A percentile compares a stretch with the other conserved stretches of the same genome.
Evolutionary conservation across 2,888 invertebrate genomes (phyloP).

Genomic region (Pseudanteris insignis): DNA sequence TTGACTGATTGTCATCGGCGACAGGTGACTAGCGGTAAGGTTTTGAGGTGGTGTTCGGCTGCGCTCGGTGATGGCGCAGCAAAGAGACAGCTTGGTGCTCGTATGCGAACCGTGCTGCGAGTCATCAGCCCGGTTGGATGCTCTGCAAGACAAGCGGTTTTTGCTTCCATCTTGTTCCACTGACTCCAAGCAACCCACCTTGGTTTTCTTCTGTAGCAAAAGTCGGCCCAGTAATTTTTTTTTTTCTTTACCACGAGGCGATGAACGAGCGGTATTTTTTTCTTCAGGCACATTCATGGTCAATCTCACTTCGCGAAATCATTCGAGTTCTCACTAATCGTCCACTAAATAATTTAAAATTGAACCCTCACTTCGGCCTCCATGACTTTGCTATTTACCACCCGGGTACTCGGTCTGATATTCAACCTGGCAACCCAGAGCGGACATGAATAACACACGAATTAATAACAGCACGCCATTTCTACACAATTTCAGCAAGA

Average conservation of each 20-base stretch:
- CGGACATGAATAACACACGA: too few species aligned
- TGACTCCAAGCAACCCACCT: constrained; percentile 62
- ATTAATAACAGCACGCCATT: too few species aligned
- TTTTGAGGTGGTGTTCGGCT: constrained; percentile 64
- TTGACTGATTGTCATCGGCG: constrained; percentile 55
- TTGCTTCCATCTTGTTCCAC: constrained; percentile 55
- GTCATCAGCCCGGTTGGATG: constrained; percentile 50
- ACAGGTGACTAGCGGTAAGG: constrained; percentile 57
- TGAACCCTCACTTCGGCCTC: constrained; percentile 57
- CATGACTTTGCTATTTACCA: constrained; percentile 50
- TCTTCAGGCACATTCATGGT: constrained; percentile 57
- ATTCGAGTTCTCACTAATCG: too few species aligned
- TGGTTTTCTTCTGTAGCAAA: constrained; percentile 64
- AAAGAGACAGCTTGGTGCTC: constrained; percentile 62
- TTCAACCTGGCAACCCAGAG: too few species aligned
- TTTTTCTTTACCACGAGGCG: constrained; percentile 61
- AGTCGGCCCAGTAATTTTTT: constrained; percentile 64
- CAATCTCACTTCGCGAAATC: too few species aligned
- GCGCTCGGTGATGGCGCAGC: constrained; percentile 67
- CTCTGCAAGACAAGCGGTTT: constrained; percentile 54
- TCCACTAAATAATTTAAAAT: too few species aligned
- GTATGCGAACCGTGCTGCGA: constrained; percentile 61
- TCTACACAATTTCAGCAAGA: too few species aligned
- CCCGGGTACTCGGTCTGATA: too few species aligned
- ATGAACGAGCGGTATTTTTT: constrained; percentile 52